Base-by-base conservation (phyloP, 2,113 vertebrate genomes). In the Cynocephalus volans region DNA sequence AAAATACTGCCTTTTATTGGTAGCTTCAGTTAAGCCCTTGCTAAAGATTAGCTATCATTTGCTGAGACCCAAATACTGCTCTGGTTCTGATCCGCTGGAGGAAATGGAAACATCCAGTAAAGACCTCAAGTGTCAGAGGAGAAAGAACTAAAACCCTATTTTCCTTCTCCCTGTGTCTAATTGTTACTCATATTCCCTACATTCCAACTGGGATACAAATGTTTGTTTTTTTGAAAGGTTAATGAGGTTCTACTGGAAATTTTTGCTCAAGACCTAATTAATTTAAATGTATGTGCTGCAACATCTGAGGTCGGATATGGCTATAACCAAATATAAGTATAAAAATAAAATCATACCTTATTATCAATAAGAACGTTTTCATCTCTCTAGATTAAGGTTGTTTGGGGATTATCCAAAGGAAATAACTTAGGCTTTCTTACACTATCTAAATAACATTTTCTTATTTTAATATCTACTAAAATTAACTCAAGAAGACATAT, bases 201-300 rank as follows among this genome's bases (percentile, higher is more conserved):
- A 52, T 73, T 36, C 82, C 31, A 70, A 60, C 31, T 36, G 19
- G 48, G 41, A 82, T 76, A 56, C 36, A 82, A 86, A 92, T 65
- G 54, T 45, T 56, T 70, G 70, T 3, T 69, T 94, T 94, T 90
- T 65, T n/a, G 23, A 77, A 96, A 94, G 64, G 36, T 50, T 91
- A 70, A 64, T 48, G 33, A 48, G 33, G 19, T 41, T 62, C 56
- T 50, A 48, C 0, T 36, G 62, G 93, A 96, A 81, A 45, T 28
- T 76, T 88, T n/a, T 80, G 7, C 41, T 93, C 50, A 79, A 3
- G 15, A 92, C 13, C n/a, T 69, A 92, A 58, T n/a, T 73, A 91
- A 92, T 72, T 85, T 82, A 31, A 83, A 90, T 93, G 24, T 54
- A 28, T 13, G 10, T 41, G 21, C 28, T 89, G 28, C 36, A 50